Evolutionary conservation across 2,113 vertebrate genomes (phyloP).

Genomic region (Athene noctua): DNA sequence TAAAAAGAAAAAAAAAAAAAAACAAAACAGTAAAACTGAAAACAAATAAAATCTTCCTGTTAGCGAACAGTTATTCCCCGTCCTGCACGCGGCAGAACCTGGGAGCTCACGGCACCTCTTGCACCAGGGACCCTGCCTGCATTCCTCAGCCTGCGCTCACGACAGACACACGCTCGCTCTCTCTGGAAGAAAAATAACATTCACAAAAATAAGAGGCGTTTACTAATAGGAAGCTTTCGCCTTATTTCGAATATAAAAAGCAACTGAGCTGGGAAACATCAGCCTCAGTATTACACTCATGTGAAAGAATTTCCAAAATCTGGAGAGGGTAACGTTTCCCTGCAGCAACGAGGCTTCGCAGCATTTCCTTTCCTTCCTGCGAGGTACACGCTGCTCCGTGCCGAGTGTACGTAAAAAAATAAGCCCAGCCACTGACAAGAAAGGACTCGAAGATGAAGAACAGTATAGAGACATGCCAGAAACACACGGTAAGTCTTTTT

Average conservation of each 20-base stretch:
- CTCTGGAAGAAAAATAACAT: not conserved
- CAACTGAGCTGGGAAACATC: not conserved
- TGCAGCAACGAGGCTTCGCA: not conserved
- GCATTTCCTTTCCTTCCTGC: not conserved
- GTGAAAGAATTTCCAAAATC: not conserved
- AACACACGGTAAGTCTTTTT: not conserved
- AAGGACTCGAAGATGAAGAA: not conserved
- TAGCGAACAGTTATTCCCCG: fast-evolving
- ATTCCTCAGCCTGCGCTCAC: not conserved
- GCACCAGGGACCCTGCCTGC: not conserved
- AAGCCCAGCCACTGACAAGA: not conserved
- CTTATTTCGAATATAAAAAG: not conserved
- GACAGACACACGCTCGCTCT: not conserved
- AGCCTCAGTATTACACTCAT: fast-evolving
- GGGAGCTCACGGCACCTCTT: not conserved
- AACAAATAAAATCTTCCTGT: not conserved
- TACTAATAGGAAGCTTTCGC: not conserved
- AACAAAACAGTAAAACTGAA: not conserved
- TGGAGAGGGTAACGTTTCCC: not conserved
- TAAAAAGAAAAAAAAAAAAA: not conserved
- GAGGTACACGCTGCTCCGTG: not conserved
- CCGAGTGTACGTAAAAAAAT: not conserved
- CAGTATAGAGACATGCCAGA: not conserved
- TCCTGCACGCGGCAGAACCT: not conserved
- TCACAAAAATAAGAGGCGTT: not conserved